A percentile compares a stretch with the other conserved stretches of the same genome.
phyloP scores from a whole-genome alignment of 2,113 vertebrate genomes.

The Peromyscus leucopus region DNA sequence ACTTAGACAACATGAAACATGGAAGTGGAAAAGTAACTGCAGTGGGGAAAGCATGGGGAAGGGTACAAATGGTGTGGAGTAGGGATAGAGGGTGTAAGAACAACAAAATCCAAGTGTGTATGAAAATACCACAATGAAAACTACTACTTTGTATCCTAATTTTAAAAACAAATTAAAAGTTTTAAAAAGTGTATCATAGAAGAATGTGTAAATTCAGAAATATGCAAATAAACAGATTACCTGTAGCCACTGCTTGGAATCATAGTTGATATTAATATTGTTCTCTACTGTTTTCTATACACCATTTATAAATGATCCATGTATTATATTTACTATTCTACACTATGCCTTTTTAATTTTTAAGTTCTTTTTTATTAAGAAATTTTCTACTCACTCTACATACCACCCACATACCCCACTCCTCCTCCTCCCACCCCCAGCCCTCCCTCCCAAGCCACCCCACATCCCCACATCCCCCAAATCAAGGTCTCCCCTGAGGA shows the following conservation, averaged over 20 bases:
- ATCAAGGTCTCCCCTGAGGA: too few species aligned
- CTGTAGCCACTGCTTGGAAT: neutral
- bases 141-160: neutral
- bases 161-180: neutral
- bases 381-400: too few species aligned
- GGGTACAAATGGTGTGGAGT: neutral
- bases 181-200: neutral
- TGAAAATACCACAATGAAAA: neutral
- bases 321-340: neutral
- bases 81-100: neutral
- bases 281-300: neutral
- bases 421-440: too few species aligned
- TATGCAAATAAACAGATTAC: slow-evolving; percentile 37
- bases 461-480: too few species aligned
- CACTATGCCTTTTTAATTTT: neutral
- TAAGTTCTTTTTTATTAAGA: too few species aligned
- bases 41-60: neutral
- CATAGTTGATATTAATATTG: slow-evolving; percentile 26
- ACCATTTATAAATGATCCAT: neutral
- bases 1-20: neutral
- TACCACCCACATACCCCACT: too few species aligned
- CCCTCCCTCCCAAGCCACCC: too few species aligned
- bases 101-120: neutral
- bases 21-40: neutral
- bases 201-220: slow-evolving; percentile 3